These are phyloP conservation scores for Eulacestoma nigropectus DNA, from an alignment of 2,113 vertebrate genomes.

Conservation along the genomic window DNA sequence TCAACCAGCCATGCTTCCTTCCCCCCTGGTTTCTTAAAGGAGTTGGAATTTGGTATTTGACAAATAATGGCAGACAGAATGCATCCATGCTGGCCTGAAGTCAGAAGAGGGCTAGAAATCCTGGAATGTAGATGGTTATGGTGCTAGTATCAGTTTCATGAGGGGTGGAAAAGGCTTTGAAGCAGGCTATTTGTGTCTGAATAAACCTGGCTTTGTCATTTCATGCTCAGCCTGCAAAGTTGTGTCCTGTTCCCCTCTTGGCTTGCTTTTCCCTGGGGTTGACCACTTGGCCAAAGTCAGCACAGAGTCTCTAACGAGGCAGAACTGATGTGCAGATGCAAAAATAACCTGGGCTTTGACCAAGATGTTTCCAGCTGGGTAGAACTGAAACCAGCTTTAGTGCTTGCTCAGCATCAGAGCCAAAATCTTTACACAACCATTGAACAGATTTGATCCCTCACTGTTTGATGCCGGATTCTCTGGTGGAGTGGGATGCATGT, in stretches of 20 bases:
- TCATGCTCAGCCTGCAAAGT: slow-evolving; percentile 11
- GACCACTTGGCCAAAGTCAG: slow-evolving; percentile 28
- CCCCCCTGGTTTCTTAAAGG: not conserved
- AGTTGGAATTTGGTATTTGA: slow-evolving; percentile 17
- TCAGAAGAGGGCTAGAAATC: not conserved
- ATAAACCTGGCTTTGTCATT: slow-evolving; percentile 40
- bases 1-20: not conserved
- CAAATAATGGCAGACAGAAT: not conserved
- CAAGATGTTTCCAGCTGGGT: not conserved
- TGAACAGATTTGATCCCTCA: not conserved
- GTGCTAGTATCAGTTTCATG: not conserved
- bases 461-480: not conserved
- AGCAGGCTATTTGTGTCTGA: not conserved
- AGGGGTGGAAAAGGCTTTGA: slow-evolving; percentile 11
- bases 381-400: not conserved
- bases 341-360: slow-evolving; percentile 35
- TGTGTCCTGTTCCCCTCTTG: slow-evolving; percentile 15
- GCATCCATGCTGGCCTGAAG: not conserved
- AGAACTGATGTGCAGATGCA: not conserved
- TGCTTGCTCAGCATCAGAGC: not conserved
- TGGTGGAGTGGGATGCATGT: accelerated
- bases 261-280: not conserved
- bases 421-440: not conserved
- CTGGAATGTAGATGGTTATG: not conserved
- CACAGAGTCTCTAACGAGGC: not conserved